Evolutionary conservation across 1,140 invertebrate genomes (phyloP).

Genomic region (Bombus pyrosoma): DNA sequence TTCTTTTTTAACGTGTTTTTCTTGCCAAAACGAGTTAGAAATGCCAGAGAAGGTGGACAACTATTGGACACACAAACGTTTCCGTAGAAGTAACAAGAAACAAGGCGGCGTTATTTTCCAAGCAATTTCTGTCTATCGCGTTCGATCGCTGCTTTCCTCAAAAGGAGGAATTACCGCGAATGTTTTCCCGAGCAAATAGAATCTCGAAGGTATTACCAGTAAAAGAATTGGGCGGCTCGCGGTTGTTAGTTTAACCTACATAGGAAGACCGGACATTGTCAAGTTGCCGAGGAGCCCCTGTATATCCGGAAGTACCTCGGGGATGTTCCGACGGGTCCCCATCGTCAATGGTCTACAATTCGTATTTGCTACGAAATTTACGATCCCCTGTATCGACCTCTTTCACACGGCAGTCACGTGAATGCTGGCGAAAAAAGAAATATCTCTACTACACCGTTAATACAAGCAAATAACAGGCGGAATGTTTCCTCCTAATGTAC

Average conservation of each 20-base stretch:
- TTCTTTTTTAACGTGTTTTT: background rate
- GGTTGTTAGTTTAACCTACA: slow-evolving; percentile 54
- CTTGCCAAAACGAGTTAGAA: background rate
- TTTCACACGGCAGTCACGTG: background rate
- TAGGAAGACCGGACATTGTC: slow-evolving; percentile 46
- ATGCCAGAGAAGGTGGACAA: too few species aligned
- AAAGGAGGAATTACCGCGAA: slow-evolving; percentile 29
- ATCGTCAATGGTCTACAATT: background rate
- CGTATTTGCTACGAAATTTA: slow-evolving; percentile 35
- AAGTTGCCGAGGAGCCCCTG: slow-evolving; percentile 21
- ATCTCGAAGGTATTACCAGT: slow-evolving; percentile 52
- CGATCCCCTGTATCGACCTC: slow-evolving; percentile 16
- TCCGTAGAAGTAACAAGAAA: background rate
- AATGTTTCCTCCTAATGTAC: background rate
- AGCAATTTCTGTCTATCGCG: slow-evolving; percentile 33
- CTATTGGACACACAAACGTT: background rate
- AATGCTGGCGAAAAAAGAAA: background rate
- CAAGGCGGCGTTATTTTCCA: slow-evolving; percentile 5
- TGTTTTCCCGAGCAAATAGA: slow-evolving; percentile 57
- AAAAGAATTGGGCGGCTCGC: slow-evolving; percentile 46
- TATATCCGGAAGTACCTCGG: slow-evolving; percentile 45
- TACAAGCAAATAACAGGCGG: background rate
- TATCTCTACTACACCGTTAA: background rate
- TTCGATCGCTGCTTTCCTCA: slow-evolving; percentile 3
- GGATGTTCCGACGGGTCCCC: background rate